These are phyloP conservation scores for Cheilosia urbana DNA, from an alignment of 2,888 invertebrate species.

Conservation along the genomic window DNA sequence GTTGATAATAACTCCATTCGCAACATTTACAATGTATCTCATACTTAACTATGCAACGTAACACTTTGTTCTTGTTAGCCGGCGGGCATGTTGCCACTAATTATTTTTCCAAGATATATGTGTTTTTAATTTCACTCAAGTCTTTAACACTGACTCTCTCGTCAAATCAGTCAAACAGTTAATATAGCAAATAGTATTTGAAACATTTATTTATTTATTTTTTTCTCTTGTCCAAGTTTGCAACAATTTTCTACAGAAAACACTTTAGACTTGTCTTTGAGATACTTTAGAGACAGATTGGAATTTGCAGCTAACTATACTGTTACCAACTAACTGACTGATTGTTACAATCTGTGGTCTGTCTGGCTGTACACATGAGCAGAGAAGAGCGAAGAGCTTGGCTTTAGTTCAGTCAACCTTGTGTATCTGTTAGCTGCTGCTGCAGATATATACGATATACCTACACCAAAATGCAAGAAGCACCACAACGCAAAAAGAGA, in stretches of 20 bases:
- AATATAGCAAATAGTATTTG: slow-evolving; percentile 28
- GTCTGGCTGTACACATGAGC: slow-evolving; percentile 11
- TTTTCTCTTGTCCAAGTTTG: slow-evolving; percentile 11
- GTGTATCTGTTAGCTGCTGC: slow-evolving; percentile 44
- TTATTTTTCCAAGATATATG: slow-evolving; percentile 62
- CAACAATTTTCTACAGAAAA: slow-evolving; percentile 64
- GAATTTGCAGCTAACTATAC: slow-evolving; percentile 48
- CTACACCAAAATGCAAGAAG: slow-evolving; percentile 5
- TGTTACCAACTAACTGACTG: slow-evolving; percentile 67
- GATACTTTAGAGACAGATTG: slow-evolving; percentile 60
- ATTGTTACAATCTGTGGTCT: slow-evolving; percentile 69
- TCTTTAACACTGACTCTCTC: slow-evolving; percentile 23
- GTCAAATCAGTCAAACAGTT: slow-evolving; percentile 42
- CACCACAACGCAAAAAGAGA: slow-evolving; percentile 26
- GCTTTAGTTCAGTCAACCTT: slow-evolving; percentile 73
- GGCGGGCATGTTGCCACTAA: slow-evolving; percentile 64
- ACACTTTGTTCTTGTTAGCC: slow-evolving; percentile 53
- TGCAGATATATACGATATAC: slow-evolving; percentile 9
- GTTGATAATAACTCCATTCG: slow-evolving; percentile 67
- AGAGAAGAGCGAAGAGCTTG: slow-evolving; percentile 33
- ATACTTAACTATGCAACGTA: slow-evolving; percentile 2
- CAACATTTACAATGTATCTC: slow-evolving; percentile 34
- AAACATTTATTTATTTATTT: not conserved
- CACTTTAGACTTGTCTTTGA: slow-evolving; percentile 61
- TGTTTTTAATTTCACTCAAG: slow-evolving; percentile 61